Conservation (phyloP, 2,113 vertebrate genomes). For the Platanista minor region DNA sequence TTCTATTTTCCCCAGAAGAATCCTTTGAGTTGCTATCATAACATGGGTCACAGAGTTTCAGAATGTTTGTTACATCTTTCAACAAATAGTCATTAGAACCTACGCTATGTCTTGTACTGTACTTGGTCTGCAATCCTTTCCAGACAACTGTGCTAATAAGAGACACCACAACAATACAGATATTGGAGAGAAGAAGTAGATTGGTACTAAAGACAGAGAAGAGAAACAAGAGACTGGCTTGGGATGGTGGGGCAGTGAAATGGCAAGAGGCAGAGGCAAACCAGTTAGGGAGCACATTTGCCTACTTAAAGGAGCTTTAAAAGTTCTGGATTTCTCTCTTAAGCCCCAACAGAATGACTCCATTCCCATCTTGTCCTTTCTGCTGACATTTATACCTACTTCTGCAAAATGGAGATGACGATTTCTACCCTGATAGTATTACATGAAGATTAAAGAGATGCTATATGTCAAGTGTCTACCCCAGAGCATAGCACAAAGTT, state of each 20-base stretch:
- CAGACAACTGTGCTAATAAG: background rate
- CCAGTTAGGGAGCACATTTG: too few species aligned
- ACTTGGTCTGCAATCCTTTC: background rate
- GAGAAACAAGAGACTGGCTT: background rate
- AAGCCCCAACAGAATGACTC: background rate
- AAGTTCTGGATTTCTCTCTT: background rate
- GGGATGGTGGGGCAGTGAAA: background rate
- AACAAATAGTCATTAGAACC: background rate
- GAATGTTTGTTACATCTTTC: background rate
- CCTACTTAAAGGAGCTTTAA: background rate
- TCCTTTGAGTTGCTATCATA: background rate
- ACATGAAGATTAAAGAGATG: background rate
- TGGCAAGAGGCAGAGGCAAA: background rate
- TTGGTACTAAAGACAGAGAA: too few species aligned
- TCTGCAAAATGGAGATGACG: background rate
- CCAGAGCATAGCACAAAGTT: background rate
- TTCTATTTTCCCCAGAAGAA: background rate
- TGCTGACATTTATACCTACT: background rate
- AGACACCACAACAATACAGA: background rate
- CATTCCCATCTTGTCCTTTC: background rate
- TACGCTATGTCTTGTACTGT: background rate
- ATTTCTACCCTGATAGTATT: background rate
- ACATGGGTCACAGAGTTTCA: background rate
- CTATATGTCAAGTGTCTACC: background rate
- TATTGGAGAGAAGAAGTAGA: background rate